Conservation (phyloP, 2,797 vertebrate genomes). For the Gallirallus australis region DNA sequence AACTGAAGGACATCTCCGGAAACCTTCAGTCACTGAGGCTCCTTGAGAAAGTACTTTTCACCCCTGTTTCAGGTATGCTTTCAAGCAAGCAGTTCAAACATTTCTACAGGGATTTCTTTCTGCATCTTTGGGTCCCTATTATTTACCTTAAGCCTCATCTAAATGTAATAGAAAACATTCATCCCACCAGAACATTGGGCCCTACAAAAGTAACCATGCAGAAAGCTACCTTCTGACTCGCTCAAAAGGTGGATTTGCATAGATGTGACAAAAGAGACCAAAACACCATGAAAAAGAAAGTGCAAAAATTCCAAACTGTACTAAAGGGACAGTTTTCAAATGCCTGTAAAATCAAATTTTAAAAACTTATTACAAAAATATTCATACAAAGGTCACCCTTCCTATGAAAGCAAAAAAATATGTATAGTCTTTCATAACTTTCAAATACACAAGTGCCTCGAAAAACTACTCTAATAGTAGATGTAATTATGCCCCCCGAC, state of each 20-base stretch:
- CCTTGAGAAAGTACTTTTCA: neutral
- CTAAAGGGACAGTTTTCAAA: neutral
- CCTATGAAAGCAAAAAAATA: neutral
- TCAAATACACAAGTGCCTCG: neutral
- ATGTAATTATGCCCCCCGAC: neutral
- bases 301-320: neutral
- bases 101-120: neutral
- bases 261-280: neutral
- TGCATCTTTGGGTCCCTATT: neutral
- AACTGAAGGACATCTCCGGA: neutral
- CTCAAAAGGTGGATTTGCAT: neutral
- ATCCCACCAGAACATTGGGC: neutral
- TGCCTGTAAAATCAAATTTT: neutral
- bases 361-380: neutral
- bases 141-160: neutral
- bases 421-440: neutral
- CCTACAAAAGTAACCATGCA: neutral
- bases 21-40: neutral
- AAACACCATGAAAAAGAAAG: neutral
- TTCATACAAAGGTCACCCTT: neutral
- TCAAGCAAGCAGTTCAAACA: neutral
- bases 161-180: neutral
- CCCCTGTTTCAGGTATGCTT: neutral
- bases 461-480: neutral
- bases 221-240: neutral